Evolutionary conservation across 2,888 invertebrate species (phyloP), one percentile per base, ranked within the genome.

Genomic region (Phymatocera aterrima): DNA sequence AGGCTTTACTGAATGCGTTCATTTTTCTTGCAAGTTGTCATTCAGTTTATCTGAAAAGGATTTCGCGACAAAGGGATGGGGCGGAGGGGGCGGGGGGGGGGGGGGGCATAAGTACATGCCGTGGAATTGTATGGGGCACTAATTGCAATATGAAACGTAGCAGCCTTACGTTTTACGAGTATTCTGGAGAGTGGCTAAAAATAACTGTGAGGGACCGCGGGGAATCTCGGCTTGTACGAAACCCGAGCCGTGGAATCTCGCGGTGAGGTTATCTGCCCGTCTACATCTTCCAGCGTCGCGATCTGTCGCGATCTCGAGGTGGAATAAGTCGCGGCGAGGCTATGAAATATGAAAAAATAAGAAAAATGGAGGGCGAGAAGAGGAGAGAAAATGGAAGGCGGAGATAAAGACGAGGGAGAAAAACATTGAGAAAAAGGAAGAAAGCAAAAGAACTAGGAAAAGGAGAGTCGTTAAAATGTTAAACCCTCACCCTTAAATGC

Each of bases 401-500:
- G 70, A 61, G 64, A 54, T 72, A 64, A 51, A 51, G 18, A 51
- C 18, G 12, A 12, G n/a, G 21, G 46, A 28, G 43, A 28, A 64
- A 37, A 37, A n/a, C 37, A 15, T 40, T 18, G 15, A 1, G 65
- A 54, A 79, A 77, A 79, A 65, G 60, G 78, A 48, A 70, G 70
- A 78, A 79, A 77, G 78, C 46, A 79, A 77, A 80, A 78, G 68
- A 60, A 68, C 40, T n/a, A 72, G 31, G 34, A 51, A 64, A 15
- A 64, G 46, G 48, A 28, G 77, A 78, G 79, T 77, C 78, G 77
- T 78, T 77, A 70, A 77, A 64, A 72, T 75, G 78, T 77, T 81
- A 74, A 78, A 78, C 77, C 75, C 82, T 81, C 80, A 64, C 78
- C 54, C 70, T 75, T 75, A 48, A 75, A 75, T 75, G 72, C 75